A percentile compares a stretch with the other conserved stretches of the same genome.
Evolutionary conservation across 2,113 vertebrate genomes (phyloP).

Genomic region (Ictalurus punctatus): DNA sequence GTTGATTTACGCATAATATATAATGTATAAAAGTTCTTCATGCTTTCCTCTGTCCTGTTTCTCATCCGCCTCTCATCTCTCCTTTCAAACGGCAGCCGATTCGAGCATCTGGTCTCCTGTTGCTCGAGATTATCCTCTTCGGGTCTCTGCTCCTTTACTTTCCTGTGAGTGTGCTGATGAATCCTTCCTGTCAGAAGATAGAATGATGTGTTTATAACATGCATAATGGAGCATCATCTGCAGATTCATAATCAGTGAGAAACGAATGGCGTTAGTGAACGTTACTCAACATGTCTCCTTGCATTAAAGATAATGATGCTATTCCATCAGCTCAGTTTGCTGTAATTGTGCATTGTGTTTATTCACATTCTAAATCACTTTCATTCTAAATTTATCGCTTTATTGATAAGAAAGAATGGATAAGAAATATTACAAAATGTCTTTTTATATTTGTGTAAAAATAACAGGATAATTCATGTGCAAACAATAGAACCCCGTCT

Average conservation of each 20-base stretch:
- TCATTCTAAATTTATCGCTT: not conserved
- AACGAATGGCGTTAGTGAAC: not conserved
- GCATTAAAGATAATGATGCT: not conserved
- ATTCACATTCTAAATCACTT: not conserved
- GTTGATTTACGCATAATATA: not conserved
- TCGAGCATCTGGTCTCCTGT: constrained; percentile 83
- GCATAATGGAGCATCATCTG: not conserved
- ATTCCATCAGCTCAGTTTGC: not conserved
- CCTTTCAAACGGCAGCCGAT: constrained; percentile 77
- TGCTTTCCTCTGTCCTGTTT: not conserved
- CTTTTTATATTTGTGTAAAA: not conserved
- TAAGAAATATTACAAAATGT: not conserved
- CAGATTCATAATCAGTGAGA: not conserved
- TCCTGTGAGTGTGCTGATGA: constrained; percentile 81
- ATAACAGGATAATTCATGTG: not conserved
- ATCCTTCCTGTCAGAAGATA: not conserved
- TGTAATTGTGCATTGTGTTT: not conserved
- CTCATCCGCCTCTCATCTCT: constrained; percentile 2
- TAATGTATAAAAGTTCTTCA: not conserved
- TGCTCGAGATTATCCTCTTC: constrained; percentile 92
- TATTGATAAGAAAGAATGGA: not conserved
- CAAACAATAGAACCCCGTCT: not conserved
- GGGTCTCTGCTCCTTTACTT: constrained; percentile 96
- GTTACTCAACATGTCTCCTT: not conserved
- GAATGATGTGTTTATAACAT: not conserved